A percentile compares a stretch with the other conserved stretches of the same genome.
Conservation (phyloP, 2,888 invertebrate genomes). For the Hermodice carunculata region DNA sequence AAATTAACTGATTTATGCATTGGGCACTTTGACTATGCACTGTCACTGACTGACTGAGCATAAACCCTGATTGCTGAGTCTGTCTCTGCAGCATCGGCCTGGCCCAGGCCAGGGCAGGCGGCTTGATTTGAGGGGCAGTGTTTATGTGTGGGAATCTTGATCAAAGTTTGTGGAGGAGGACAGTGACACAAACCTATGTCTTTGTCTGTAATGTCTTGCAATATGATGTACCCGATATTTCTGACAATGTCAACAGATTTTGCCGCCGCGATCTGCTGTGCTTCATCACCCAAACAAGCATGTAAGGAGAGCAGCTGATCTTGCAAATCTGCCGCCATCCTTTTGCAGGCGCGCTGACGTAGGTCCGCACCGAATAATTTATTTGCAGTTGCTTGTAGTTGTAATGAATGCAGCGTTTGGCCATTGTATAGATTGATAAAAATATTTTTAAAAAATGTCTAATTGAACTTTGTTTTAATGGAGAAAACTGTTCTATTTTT, state of each 20-base stretch:
- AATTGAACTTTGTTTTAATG: too few species aligned
- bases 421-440: too few species aligned
- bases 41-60: not conserved
- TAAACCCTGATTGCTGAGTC: too few species aligned
- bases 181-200: slow-evolving; percentile 49
- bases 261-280: not conserved
- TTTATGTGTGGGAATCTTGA: not conserved
- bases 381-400: too few species aligned
- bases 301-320: slow-evolving; percentile 14
- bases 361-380: too few species aligned
- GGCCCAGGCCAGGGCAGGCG: too few species aligned
- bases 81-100: too few species aligned
- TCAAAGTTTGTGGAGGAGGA: not conserved
- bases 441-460: too few species aligned
- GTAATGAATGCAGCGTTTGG: too few species aligned
- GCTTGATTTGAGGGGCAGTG: not conserved
- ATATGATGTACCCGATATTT: slow-evolving; percentile 57
- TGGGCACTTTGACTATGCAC: not conserved
- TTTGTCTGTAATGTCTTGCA: slow-evolving; percentile 57
- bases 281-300: slow-evolving; percentile 9
- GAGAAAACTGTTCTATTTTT: too few species aligned
- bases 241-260: slow-evolving; percentile 50
- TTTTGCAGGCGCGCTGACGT: not conserved
- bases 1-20: not conserved
- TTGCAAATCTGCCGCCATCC: slow-evolving; percentile 20